Evolutionary conservation across 2,113 vertebrate species (phyloP).

Genomic region (Mastomys natalensis): DNA sequence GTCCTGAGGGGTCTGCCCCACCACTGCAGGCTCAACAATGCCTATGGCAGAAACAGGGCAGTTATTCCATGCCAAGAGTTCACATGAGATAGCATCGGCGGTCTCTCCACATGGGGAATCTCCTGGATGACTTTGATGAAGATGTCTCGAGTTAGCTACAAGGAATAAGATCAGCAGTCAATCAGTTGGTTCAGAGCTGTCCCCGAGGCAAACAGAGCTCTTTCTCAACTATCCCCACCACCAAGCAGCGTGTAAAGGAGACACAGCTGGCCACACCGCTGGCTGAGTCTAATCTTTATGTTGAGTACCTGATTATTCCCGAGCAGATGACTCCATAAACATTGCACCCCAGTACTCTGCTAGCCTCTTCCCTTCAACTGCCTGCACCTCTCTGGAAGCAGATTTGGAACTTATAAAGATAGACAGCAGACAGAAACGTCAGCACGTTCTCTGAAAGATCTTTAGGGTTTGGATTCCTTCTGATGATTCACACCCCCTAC

Average conservation of each 20-base stretch:
- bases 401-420: not conserved
- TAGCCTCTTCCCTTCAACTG: constrained; percentile 92
- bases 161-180: not conserved
- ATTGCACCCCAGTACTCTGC: constrained; percentile 90
- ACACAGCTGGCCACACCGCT: not conserved
- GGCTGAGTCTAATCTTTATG: not conserved
- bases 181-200: not conserved
- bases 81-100: constrained; percentile 74
- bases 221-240: not conserved
- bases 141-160: constrained; percentile 78
- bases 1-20: constrained; percentile 43
- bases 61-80: not conserved
- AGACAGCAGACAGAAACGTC: not conserved
- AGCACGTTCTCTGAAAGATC: constrained; percentile 32
- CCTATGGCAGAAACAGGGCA: not conserved
- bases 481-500: not conserved
- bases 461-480: constrained; percentile 34
- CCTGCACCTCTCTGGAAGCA: constrained; percentile 84
- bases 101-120: constrained; percentile 76
- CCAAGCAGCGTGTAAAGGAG: constrained; percentile 16
- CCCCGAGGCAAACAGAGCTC: not conserved
- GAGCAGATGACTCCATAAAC: constrained; percentile 92
- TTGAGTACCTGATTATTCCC: constrained; percentile 91
- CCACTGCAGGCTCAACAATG: not conserved
- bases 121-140: constrained; percentile 83